phyloP scores from a whole-genome alignment of 2,797 vertebrate species.

The Smutsia gigantea region DNA sequence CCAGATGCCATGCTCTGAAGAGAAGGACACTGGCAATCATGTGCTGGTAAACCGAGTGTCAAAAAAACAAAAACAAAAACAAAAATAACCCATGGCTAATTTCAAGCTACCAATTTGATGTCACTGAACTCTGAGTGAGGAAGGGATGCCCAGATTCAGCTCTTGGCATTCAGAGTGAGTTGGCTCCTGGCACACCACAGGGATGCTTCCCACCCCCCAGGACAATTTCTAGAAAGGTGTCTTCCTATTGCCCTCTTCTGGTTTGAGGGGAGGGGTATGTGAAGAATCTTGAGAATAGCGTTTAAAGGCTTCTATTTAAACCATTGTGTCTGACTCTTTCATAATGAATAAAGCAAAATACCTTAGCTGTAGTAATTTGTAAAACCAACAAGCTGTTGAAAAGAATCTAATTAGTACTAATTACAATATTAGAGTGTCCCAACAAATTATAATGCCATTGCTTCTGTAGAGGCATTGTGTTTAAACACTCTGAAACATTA shows the following conservation, averaged over 20 bases:
- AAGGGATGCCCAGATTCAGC: not conserved
- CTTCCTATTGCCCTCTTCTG: not conserved
- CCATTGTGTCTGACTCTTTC: constrained; percentile 23
- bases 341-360: constrained; percentile 61
- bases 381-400: constrained; percentile 72
- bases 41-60: not conserved
- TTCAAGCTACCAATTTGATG: not conserved
- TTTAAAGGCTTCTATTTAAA: constrained; percentile 44
- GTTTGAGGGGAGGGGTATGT: not conserved
- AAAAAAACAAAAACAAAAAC: not conserved
- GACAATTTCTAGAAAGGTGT: not conserved
- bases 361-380: constrained; percentile 66
- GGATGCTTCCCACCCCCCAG: not conserved
- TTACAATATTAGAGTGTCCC: constrained; percentile 73
- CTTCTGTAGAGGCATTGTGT: constrained; percentile 66
- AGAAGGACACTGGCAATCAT: not conserved
- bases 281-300: not conserved
- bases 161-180: not conserved
- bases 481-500: constrained; percentile 72
- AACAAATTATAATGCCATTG: constrained; percentile 71
- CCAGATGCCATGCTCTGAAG: not conserved
- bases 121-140: not conserved
- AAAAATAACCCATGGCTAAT: not conserved
- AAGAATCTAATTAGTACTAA: constrained; percentile 77
- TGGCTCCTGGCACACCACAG: not conserved